phyloP scores from a whole-genome alignment of 2,797 vertebrate genomes.

The Scyliorhinus canicula region DNA sequence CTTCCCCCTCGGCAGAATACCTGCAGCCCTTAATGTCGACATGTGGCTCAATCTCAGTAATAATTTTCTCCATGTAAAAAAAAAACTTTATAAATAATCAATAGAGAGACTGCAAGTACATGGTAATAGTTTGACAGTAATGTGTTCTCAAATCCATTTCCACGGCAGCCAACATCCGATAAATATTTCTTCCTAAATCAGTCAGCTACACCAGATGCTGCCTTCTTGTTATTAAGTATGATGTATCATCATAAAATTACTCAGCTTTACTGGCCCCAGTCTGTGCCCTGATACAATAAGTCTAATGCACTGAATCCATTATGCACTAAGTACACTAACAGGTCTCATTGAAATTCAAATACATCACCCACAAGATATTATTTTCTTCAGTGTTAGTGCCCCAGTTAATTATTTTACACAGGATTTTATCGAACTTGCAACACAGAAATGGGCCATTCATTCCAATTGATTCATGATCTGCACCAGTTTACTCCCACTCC shows the following conservation, averaged over 20 bases:
- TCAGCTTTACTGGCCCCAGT: conserved; percentile 9
- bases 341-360: conserved; percentile 35
- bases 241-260: conserved; percentile 34
- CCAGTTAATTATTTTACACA: conserved; percentile 12
- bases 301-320: conserved; percentile 36
- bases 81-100: conserved; percentile 41
- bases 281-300: conserved; percentile 4
- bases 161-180: neutral
- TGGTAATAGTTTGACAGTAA: conserved; percentile 42
- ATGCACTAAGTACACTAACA: conserved; percentile 3
- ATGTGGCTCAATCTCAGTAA: neutral
- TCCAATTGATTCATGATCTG: neutral
- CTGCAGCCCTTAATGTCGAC: neutral
- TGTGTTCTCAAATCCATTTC: conserved; percentile 42
- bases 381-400: neutral
- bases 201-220: conserved; percentile 23
- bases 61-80: conserved; percentile 28
- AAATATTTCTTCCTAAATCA: conserved; percentile 22
- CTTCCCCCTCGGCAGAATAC: neutral
- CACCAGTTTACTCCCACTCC: neutral
- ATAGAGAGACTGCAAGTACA: conserved; percentile 39
- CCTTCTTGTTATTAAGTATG: conserved; percentile 23
- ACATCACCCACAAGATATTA: conserved; percentile 29
- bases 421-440: neutral
- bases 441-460: neutral